Percentiles rank a stretch among this genome's conserved stretches.
Conservation (phyloP, 2,888 invertebrate species). For the Diploptera punctata region DNA sequence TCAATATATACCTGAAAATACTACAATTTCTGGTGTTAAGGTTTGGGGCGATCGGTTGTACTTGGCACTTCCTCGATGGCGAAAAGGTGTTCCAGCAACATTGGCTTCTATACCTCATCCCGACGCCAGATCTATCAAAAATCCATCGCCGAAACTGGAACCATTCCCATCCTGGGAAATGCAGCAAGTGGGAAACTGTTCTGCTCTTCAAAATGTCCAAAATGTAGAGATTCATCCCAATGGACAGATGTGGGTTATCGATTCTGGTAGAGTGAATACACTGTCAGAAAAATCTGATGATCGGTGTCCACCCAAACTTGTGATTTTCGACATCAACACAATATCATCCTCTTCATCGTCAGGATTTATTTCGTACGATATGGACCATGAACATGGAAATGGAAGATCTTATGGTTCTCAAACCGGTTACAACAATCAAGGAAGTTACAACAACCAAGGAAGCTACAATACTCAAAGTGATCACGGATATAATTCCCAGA, state of each 20-base stretch:
- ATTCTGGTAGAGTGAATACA: constrained; percentile 70
- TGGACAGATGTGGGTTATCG: constrained; percentile 73
- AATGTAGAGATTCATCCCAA: constrained; percentile 74
- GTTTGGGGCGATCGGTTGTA: constrained; percentile 74
- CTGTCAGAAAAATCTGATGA: constrained; percentile 54
- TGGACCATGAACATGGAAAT: background rate
- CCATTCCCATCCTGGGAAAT: constrained; percentile 77
- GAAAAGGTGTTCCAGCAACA: constrained; percentile 79
- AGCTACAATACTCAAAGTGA: too few relatives aligned
- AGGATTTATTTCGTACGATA: constrained; percentile 45
- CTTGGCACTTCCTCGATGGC: constrained; percentile 75
- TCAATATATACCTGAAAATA: constrained; percentile 72
- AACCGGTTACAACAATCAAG: background rate
- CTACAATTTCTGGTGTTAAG: constrained; percentile 79
- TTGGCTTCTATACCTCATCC: constrained; percentile 69
- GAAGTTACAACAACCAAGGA: too few relatives aligned
- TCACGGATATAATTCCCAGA: too few relatives aligned
- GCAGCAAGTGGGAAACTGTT: constrained; percentile 71
- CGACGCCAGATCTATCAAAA: constrained; percentile 57
- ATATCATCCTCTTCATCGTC: background rate
- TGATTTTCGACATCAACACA: constrained; percentile 68
- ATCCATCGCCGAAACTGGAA: constrained; percentile 68
- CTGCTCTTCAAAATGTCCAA: constrained; percentile 75
- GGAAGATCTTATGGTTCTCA: background rate
- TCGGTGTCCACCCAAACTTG: constrained; percentile 71